phyloP scores from a whole-genome alignment of 1,140 invertebrate species.

The Euwallacea fornicatus region DNA sequence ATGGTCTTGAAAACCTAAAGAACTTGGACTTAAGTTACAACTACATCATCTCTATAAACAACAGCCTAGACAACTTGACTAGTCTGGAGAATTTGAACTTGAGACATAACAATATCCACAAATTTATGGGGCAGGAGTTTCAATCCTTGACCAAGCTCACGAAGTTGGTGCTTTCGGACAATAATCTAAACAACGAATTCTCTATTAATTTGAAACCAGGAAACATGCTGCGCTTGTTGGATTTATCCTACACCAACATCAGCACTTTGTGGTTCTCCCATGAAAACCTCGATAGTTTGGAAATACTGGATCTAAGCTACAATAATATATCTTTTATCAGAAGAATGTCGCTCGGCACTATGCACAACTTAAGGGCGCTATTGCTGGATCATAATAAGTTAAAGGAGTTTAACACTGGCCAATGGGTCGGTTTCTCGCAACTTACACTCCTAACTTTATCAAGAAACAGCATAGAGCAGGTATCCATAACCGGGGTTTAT shows the following conservation, averaged over 20 bases:
- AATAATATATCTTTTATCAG: conserved; percentile 42
- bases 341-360: conserved; percentile 26
- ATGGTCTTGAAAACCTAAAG: conserved; percentile 57
- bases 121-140: conserved; percentile 41
- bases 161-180: conserved; percentile 44
- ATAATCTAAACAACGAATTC: conserved; percentile 40
- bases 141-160: conserved; percentile 41
- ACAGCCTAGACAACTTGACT: conserved; percentile 57
- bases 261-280: conserved; percentile 53
- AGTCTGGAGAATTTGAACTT: conserved; percentile 59
- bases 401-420: conserved; percentile 39
- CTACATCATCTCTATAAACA: conserved; percentile 56
- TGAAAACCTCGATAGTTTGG: conserved; percentile 41
- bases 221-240: conserved; percentile 40
- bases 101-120: conserved; percentile 43
- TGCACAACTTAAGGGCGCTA: conserved; percentile 40
- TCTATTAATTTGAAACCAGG: conserved; percentile 36
- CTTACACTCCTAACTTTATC: conserved; percentile 45
- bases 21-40: conserved; percentile 54
- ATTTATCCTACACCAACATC: conserved; percentile 53
- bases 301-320: conserved; percentile 44
- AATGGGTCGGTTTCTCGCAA: conserved; percentile 45
- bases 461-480: conserved; percentile 41
- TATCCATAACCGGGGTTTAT: conserved; percentile 45
- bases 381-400: conserved; percentile 44